Percentiles rank a stretch among this genome's conserved stretches.
phyloP scores from a whole-genome alignment of 2,113 vertebrate genomes.

The Phrynosoma blainvillii region DNA sequence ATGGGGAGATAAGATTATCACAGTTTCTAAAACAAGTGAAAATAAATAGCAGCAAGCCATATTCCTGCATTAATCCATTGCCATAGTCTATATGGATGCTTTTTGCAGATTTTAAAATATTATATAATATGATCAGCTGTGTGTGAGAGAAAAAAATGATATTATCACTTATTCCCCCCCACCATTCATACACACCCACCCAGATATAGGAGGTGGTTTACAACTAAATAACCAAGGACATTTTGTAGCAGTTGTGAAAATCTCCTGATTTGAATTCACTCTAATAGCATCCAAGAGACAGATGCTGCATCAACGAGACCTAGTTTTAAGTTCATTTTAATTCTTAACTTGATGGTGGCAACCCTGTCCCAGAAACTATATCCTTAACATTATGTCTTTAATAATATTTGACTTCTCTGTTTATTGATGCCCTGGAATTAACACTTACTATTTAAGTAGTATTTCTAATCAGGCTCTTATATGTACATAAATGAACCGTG shows the following conservation, averaged over 20 bases:
- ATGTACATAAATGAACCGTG: neutral
- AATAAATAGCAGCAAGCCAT: neutral
- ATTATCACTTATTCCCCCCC: neutral
- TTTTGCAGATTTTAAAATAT: neutral
- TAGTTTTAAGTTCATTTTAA: conserved; percentile 21
- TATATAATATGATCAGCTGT: conserved; percentile 1
- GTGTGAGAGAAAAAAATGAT: neutral
- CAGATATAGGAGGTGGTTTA: conserved; percentile 9
- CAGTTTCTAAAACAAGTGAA: neutral
- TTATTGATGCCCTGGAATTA: neutral
- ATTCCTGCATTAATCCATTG: conserved; percentile 18
- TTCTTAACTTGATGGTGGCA: conserved; percentile 10
- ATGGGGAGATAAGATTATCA: neutral
- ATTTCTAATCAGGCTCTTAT: neutral
- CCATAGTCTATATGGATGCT: neutral
- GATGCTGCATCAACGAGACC: neutral
- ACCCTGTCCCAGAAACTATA: neutral
- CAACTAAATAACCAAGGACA: neutral
- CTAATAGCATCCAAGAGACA: conserved; percentile 9
- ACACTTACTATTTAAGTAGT: conserved; percentile 6
- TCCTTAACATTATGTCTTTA: conserved; percentile 6
- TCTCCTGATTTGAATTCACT: neutral
- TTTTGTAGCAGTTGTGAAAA: conserved; percentile 25
- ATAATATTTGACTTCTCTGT: conserved; percentile 10
- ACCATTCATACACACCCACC: neutral